These are phyloP conservation scores for Cataglyphis cursor DNA, from an alignment of 2,888 invertebrate species.

Conservation along the genomic window DNA sequence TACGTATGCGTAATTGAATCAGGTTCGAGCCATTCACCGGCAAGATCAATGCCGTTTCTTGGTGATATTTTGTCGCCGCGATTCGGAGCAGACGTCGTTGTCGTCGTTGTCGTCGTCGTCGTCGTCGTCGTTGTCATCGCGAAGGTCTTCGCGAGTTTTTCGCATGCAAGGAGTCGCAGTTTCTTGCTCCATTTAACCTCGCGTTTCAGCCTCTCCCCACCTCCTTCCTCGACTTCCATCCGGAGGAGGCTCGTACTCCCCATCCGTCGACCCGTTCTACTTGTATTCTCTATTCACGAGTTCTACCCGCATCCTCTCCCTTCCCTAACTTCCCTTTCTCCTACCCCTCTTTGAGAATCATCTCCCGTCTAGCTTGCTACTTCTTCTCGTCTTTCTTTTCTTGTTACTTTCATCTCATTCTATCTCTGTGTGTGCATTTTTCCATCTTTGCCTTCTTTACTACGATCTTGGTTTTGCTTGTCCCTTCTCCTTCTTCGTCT, in stretches of 20 bases:
- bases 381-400: not conserved
- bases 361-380: constrained; percentile 20
- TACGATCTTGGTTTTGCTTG: constrained; percentile 15
- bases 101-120: constrained; percentile 40
- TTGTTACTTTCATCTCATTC: constrained; percentile 11
- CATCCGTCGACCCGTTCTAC: constrained; percentile 30
- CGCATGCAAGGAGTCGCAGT: constrained; percentile 67
- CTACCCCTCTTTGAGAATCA: constrained; percentile 28
- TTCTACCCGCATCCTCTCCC: constrained; percentile 5
- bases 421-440: not conserved
- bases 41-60: constrained; percentile 16
- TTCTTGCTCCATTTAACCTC: constrained; percentile 72
- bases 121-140: constrained; percentile 30
- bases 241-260: not conserved
- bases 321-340: not conserved
- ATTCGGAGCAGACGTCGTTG: constrained; percentile 58
- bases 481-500: not conserved
- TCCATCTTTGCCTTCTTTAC: not conserved
- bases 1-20: constrained; percentile 68
- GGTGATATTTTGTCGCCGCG: constrained; percentile 57
- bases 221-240: constrained; percentile 19
- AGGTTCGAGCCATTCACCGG: not conserved
- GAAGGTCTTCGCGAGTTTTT: constrained; percentile 62
- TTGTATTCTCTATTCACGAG: constrained; percentile 54
- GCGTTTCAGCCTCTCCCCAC: constrained; percentile 33